Percentiles rank a stretch among this genome's conserved stretches.
Evolutionary conservation across 2,797 vertebrate genomes (phyloP).

Genomic region (Manis javanica): DNA sequence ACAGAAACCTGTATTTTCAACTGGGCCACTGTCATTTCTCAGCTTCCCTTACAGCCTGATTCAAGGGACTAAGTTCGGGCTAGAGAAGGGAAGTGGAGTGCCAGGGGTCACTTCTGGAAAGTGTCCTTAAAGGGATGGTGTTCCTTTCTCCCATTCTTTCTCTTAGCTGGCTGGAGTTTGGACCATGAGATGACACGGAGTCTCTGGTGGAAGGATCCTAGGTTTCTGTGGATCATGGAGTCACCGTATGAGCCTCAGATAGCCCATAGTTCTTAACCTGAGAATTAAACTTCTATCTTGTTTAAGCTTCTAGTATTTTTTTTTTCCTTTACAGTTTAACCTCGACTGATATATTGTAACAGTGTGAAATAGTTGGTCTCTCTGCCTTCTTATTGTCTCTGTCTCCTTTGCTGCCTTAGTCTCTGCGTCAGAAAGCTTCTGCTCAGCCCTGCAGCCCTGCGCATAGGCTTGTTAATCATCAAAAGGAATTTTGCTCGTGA

Average conservation of each 20-base stretch:
- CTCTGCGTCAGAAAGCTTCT: too few species aligned
- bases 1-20: not conserved
- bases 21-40: not conserved
- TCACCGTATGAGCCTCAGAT: not conserved
- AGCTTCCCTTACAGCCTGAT: not conserved
- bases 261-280: not conserved
- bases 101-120: not conserved
- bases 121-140: not conserved
- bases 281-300: not conserved
- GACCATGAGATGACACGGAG: not conserved
- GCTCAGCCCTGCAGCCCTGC: too few species aligned
- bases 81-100: not conserved
- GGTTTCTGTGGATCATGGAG: not conserved
- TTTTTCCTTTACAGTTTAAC: not conserved
- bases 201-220: not conserved
- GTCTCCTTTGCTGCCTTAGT: too few species aligned
- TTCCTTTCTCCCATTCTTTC: not conserved
- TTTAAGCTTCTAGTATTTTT: not conserved
- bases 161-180: not conserved
- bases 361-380: too few species aligned
- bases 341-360: not conserved
- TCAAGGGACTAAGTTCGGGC: not conserved
- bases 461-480: too few species aligned
- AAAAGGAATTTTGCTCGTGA: too few species aligned
- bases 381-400: too few species aligned